Evolutionary conservation across 2,888 invertebrate genomes (phyloP), one percentile per base, ranked within the genome.

Genomic region (Cephonodes hylas): DNA sequence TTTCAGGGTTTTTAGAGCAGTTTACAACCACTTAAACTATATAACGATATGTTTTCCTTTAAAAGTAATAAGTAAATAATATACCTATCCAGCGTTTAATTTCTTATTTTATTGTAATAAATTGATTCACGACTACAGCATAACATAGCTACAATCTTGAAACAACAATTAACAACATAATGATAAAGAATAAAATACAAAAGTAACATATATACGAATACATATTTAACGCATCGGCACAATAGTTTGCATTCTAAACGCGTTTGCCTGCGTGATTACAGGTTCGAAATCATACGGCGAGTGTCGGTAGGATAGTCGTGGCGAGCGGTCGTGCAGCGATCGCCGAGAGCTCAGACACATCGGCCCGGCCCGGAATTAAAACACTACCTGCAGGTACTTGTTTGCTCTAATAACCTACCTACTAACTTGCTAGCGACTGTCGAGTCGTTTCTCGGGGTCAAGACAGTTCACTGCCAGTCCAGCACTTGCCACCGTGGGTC

Each of bases 391-490:
- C 68, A 64, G 72, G 70, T 75, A 74, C 68, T 68, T 68, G 64
- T 64, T 64, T 73, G 77, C 70, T 78, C 78, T 71, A 77, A 71
- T 83, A 83, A 77, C 76, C 77, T 73, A 79, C 72, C 77, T 77
- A 74, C 70, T 74, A 64, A 62, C 69, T 70, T 62, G 65, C 66
- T 64, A 67, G 70, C 68, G 76, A 73, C 70, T 76, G 73, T 70
- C 67, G 74, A 77, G 72, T 71, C 61, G 67, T 64, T 65, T 65
- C 70, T 70, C 68, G 79, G 75, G 83, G 81, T 82, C 84, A 79
- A 77, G 75, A 76, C 79, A 79, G 86, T 81, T 88, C 87, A 86
- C 78, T 80, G 80, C 74, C 81, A 79, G 76, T 71, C 68, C 64
- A 69, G 69, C 72, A 74, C 66, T 68, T 72, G 68, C 65, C 70